These are phyloP conservation scores for Ophion ventricosus DNA, from an alignment of 2,888 invertebrate genomes.

Conservation along the genomic window DNA sequence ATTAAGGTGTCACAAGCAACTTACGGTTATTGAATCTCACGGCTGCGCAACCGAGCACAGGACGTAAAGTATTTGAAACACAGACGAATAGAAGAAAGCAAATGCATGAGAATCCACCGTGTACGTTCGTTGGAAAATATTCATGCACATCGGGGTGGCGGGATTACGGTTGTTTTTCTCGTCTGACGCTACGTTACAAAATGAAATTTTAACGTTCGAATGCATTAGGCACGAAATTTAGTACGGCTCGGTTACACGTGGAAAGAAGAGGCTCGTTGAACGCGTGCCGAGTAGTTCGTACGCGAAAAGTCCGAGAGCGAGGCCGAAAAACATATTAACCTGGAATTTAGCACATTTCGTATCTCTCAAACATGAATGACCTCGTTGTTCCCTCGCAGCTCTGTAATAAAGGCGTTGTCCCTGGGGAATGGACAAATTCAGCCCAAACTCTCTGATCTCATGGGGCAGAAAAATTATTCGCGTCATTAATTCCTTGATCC, in stretches of 20 bases:
- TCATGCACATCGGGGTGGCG: slow-evolving; percentile 27
- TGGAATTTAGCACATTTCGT: neutral
- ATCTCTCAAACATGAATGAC: neutral
- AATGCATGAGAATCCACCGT: neutral
- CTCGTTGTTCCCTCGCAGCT: neutral
- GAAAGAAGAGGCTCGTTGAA: slow-evolving; percentile 13
- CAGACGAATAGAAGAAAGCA: slow-evolving; percentile 9
- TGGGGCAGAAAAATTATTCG: neutral
- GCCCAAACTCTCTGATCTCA: neutral
- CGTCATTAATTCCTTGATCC: too few species aligned
- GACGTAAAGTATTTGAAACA: neutral
- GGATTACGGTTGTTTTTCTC: slow-evolving; percentile 34
- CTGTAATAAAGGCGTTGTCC: neutral
- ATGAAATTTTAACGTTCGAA: slow-evolving; percentile 61
- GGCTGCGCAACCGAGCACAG: neutral
- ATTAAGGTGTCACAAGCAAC: slow-evolving; percentile 18
- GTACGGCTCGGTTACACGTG: neutral
- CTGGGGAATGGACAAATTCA: neutral
- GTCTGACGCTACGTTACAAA: slow-evolving; percentile 19
- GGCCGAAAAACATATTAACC: neutral
- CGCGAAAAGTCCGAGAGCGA: neutral
- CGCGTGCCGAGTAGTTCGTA: slow-evolving; percentile 3
- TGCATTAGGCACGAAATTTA: slow-evolving; percentile 60
- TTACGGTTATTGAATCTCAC: slow-evolving; percentile 11
- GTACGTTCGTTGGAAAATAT: slow-evolving; percentile 3